Base-by-base conservation (phyloP, 2,797 vertebrate genomes). In the Hafferia zeledoni region DNA sequence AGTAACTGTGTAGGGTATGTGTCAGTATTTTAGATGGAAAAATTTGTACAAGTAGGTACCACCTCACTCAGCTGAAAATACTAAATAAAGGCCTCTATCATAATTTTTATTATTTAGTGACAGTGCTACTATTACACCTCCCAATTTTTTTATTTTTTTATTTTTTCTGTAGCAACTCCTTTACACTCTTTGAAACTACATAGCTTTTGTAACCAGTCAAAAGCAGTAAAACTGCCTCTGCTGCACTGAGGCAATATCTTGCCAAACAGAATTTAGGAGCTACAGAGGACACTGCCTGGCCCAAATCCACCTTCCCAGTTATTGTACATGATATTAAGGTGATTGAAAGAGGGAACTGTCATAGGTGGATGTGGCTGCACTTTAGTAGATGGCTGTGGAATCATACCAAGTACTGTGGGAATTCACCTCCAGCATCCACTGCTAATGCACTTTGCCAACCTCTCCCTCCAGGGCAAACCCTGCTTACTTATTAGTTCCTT, bases 1-100 rank as follows among this genome's bases (percentile, higher is more conserved):
- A 75, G 24, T 28, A 65, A 5, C 9, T 44, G 6, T 13, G 1
- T 7, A 16, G 17, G 16, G 3, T 28, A 10, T 0, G 0, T 31
- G 9, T 2, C n/a, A 50, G 4, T 5, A 76, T 59, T 49, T 41
- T 6, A 17, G 3, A 19, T 4, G 2, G 18, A 84, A 23, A 56
- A 50, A 20, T 28, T 5, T 2, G 7, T 53, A 13, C 20, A 59
- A 43, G 11, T n/a, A 82, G 5, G 1, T 27, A 41, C 8, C 27
- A 11, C 5, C 14, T 39, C 39, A 11, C 15, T 46, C 49, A 60
- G 19, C 18, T 60, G 25, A 92, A 82, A 78, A 39, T 1, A 33
- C 15, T 17, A 31, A 41, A 65, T 7, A 74, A 61, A 83, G 5
- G 1, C 4, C 7, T 53, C 16, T 68, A 22, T 23, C 8, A 3